Conservation (phyloP, 2,797 vertebrate genomes). For the Channallabes apus region DNA sequence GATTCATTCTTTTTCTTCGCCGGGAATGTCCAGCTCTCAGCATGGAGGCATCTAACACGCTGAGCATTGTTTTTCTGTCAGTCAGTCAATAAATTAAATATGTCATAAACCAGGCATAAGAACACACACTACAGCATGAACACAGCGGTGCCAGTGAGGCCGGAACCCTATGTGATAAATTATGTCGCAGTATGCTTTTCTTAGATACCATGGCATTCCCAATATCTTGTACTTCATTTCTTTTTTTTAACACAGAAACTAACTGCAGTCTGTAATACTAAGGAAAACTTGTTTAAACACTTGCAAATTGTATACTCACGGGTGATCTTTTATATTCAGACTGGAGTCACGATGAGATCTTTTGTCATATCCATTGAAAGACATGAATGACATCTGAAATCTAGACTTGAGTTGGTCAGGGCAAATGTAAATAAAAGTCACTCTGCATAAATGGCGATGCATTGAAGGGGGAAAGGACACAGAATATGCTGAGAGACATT, state of each 20-base stretch:
- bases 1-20: conserved; percentile 9
- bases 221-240: not conserved
- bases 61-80: conserved; percentile 21
- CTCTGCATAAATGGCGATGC: too few species aligned
- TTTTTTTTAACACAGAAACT: not conserved
- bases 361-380: not conserved
- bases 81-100: conserved; percentile 10
- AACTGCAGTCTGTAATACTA: not conserved
- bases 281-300: not conserved
- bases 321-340: too few species aligned
- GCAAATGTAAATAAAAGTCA: not conserved
- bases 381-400: not conserved
- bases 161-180: not conserved
- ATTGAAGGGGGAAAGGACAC: not conserved
- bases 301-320: not conserved
- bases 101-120: not conserved
- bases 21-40: conserved; percentile 1
- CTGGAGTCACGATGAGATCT: not conserved
- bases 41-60: not conserved
- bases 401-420: not conserved
- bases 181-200: not conserved
- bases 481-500: not conserved
- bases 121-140: not conserved
- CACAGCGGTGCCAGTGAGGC: not conserved
- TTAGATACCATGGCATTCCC: not conserved